A percentile compares a stretch with the other conserved stretches of the same genome.
Evolutionary conservation across 64 coral and sea anemone species (phyloP).

Genomic region (Porites australiensis): DNA sequence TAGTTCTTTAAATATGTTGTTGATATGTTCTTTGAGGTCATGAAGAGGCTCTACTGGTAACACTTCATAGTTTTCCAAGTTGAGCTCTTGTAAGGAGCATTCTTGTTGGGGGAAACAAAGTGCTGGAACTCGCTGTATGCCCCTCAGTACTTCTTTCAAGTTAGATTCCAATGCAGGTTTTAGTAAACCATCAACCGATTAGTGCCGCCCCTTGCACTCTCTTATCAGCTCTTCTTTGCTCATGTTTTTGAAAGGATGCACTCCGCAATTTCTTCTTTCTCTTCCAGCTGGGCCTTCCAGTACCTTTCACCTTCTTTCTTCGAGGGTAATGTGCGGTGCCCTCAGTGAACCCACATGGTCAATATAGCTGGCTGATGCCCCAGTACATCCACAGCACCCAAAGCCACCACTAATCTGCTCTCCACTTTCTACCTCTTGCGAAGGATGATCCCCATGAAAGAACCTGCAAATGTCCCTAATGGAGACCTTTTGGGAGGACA

Average conservation of each 20-base stretch:
- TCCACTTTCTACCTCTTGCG: conserved; percentile 47
- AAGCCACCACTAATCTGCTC: conserved; percentile 41
- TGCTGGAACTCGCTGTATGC: conserved; percentile 60
- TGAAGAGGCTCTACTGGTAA: conserved; percentile 65
- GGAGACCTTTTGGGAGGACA: background rate
- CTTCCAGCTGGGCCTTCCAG: conserved; percentile 40
- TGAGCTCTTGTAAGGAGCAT: background rate
- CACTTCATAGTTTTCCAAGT: conserved; percentile 50
- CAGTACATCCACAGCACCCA: conserved; percentile 40
- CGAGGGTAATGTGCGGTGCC: background rate
- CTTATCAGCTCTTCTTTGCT: conserved; percentile 47
- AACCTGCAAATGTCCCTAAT: conserved; percentile 28
- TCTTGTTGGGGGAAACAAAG: conserved; percentile 9
- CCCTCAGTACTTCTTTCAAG: conserved; percentile 11
- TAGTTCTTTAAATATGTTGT: conserved; percentile 64
- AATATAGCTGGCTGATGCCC: background rate
- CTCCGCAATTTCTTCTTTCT: conserved; percentile 58
- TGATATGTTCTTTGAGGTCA: conserved; percentile 64
- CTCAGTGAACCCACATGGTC: background rate
- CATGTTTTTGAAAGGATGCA: conserved; percentile 60
- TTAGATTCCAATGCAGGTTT: conserved; percentile 3
- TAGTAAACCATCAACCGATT: conserved; percentile 8
- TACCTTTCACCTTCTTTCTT: conserved; percentile 27
- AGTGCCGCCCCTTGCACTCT: background rate
- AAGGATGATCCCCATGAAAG: conserved; percentile 59